These are phyloP conservation scores for Melipona bicolor DNA, from an alignment of 2,888 invertebrate genomes.

Conservation along the genomic window DNA sequence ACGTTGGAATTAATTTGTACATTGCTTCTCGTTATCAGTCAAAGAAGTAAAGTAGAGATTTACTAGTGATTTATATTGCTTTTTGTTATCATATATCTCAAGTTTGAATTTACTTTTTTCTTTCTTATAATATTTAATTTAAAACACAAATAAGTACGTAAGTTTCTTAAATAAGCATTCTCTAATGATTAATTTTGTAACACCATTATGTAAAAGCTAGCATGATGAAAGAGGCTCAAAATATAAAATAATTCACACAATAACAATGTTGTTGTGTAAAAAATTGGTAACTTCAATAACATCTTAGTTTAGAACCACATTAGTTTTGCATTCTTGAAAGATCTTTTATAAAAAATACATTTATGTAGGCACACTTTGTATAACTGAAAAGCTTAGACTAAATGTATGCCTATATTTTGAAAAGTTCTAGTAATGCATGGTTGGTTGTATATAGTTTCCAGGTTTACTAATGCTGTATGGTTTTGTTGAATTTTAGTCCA, in stretches of 20 bases:
- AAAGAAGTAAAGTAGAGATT: not conserved
- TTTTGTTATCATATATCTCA: not conserved
- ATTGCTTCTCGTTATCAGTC: not conserved
- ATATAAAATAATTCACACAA: constrained; percentile 3
- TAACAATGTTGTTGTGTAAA: constrained; percentile 3
- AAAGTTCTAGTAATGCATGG: constrained; percentile 57
- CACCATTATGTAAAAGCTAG: not conserved
- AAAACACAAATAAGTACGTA: not conserved
- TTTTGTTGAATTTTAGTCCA: constrained; percentile 64
- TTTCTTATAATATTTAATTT: not conserved
- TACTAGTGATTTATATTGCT: not conserved
- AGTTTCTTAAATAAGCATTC: not conserved
- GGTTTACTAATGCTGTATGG: constrained; percentile 65
- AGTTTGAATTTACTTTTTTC: not conserved
- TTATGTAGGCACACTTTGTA: not conserved
- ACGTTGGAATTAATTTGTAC: not conserved
- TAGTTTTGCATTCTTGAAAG: not conserved
- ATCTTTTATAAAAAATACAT: not conserved
- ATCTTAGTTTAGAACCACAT: not conserved
- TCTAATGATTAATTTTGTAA: not conserved
- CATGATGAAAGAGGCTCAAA: not conserved
- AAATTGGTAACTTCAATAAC: not conserved
- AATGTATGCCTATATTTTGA: not conserved
- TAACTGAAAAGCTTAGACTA: constrained; percentile 2
- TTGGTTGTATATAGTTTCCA: constrained; percentile 67